Evolutionary conservation across 2,888 invertebrate species (phyloP).

Genomic region (Lepeophtheirus nordmannii): DNA sequence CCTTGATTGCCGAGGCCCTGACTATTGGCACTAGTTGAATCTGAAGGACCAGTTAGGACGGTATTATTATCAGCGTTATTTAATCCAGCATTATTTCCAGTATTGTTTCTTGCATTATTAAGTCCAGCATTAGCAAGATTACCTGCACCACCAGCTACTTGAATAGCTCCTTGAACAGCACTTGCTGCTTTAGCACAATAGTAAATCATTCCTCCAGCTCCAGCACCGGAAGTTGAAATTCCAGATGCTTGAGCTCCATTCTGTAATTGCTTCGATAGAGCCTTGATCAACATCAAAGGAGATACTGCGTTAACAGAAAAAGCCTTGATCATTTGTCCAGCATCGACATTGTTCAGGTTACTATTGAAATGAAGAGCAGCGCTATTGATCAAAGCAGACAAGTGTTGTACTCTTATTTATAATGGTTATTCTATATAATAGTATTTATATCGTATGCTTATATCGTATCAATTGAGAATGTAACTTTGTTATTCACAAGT

Average conservation of each 20-base stretch:
- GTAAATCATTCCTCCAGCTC: not conserved
- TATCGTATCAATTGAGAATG: too few relatives aligned
- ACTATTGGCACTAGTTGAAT: too few relatives aligned
- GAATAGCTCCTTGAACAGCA: not conserved
- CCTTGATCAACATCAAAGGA: not conserved
- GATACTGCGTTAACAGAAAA: not conserved
- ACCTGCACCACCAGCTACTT: not conserved
- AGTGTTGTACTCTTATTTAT: not conserved
- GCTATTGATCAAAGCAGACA: not conserved
- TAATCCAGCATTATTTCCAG: not conserved
- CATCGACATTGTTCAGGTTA: not conserved
- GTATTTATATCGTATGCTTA: too few relatives aligned
- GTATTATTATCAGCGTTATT: too few relatives aligned
- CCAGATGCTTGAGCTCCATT: not conserved
- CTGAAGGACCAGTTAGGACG: too few relatives aligned
- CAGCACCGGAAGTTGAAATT: not conserved
- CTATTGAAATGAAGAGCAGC: not conserved
- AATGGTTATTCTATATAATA: too few relatives aligned
- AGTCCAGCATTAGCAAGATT: not conserved
- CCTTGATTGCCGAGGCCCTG: too few relatives aligned
- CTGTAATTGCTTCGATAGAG: constrained; percentile 1
- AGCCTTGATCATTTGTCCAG: not conserved
- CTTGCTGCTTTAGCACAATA: not conserved
- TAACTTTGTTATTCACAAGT: too few relatives aligned
- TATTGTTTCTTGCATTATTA: not conserved